phyloP scores from a whole-genome alignment of 1,140 invertebrate species.

The Ceratitis capitata region DNA sequence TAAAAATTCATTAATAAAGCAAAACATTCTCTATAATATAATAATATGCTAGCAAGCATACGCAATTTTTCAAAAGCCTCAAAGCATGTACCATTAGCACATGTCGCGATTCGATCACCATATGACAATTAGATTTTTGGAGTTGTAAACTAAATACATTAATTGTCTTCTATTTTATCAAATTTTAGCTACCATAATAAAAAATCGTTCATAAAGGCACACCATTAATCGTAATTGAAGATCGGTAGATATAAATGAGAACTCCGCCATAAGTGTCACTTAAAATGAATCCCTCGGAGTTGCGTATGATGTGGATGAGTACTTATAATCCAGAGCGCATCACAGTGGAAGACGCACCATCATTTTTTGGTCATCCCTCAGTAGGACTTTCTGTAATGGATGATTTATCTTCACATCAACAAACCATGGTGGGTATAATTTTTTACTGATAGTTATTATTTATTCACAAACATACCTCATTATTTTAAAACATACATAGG shows the following conservation, averaged over 20 bases:
- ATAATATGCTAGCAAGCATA: no score
- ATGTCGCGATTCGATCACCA: no score
- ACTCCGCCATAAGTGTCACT: background rate
- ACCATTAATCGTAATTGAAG: background rate
- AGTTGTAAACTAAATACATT: no score
- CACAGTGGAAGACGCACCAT: constrained; percentile 58
- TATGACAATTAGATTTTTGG: no score
- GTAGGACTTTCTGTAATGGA: constrained; percentile 63
- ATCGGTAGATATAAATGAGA: background rate
- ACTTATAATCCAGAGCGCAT: constrained; percentile 63
- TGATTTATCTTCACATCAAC: constrained; percentile 57
- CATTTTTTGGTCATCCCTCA: constrained; percentile 53
- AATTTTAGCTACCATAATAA: no score
- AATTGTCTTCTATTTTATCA: no score
- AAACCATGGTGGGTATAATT: constrained; percentile 56
- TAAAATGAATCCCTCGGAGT: constrained; percentile 66
- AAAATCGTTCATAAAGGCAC: no score
- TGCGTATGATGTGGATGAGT: constrained; percentile 80
- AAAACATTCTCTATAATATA: no score
- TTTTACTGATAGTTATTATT: background rate
- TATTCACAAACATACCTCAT: background rate
- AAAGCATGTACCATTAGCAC: no score
- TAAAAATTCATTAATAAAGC: no score
- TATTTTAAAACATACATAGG: background rate
- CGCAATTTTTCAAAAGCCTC: no score